Conservation (phyloP, 2,113 vertebrate genomes). For the Sialia sialis region DNA sequence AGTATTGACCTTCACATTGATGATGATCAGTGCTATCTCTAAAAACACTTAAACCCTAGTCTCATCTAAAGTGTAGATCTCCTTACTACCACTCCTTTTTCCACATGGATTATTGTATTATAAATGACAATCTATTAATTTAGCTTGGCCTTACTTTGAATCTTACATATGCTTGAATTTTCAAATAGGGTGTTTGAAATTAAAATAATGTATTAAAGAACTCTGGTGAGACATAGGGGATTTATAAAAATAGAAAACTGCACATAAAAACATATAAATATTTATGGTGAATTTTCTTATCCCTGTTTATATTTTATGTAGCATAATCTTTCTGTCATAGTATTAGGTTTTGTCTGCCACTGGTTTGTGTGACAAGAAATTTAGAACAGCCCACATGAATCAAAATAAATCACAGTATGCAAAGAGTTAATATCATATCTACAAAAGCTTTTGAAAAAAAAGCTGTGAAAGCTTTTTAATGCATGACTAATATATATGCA, state of each 20-base stretch:
- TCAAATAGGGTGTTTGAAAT: slow-evolving; percentile 17
- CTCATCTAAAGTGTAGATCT: not conserved
- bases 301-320: not conserved
- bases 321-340: not conserved
- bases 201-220: slow-evolving; percentile 29
- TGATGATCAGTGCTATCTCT: not conserved
- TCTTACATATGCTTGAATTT: slow-evolving; percentile 21
- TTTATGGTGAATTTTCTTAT: slow-evolving; percentile 29
- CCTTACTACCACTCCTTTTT: not conserved
- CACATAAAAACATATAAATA: slow-evolving; percentile 22
- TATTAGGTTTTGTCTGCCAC: not conserved
- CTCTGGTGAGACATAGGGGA: not conserved
- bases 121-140: not conserved
- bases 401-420: not conserved
- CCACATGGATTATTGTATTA: not conserved
- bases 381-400: not conserved
- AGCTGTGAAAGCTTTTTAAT: not conserved
- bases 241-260: slow-evolving; percentile 43
- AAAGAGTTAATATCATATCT: not conserved
- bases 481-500: not conserved
- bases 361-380: not conserved
- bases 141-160: slow-evolving; percentile 7
- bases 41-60: not conserved
- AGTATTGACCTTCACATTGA: not conserved
- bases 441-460: too few species aligned